These are phyloP conservation scores for Thrips palmi DNA, from an alignment of 1,140 invertebrate species.

Conservation along the genomic window DNA sequence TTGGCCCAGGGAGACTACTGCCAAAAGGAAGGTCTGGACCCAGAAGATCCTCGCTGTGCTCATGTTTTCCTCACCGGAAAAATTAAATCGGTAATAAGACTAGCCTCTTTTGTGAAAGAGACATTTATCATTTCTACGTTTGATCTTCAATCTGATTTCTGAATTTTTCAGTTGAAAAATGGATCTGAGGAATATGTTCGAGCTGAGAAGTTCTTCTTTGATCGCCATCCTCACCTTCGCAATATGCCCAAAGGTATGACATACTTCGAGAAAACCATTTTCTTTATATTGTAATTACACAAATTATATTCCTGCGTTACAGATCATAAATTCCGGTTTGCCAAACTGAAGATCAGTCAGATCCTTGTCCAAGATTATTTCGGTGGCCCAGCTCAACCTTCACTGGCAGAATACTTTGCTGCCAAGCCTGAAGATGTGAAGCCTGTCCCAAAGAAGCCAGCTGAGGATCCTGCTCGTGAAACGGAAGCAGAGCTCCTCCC, in stretches of 20 bases:
- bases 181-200: slow-evolving; percentile 34
- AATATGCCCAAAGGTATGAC: slow-evolving; percentile 36
- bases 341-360: slow-evolving; percentile 46
- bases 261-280: slow-evolving; percentile 8
- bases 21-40: slow-evolving; percentile 37
- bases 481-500: too few species aligned
- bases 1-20: slow-evolving; percentile 50
- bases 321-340: slow-evolving; percentile 59
- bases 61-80: slow-evolving; percentile 49
- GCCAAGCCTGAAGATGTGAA: too few species aligned
- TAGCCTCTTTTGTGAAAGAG: slow-evolving; percentile 1
- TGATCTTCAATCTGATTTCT: not conserved
- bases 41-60: slow-evolving; percentile 64
- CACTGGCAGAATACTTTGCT: slow-evolving; percentile 36
- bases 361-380: slow-evolving; percentile 57
- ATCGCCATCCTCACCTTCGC: slow-evolving; percentile 46
- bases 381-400: slow-evolving; percentile 49
- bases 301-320: slow-evolving; percentile 19
- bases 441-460: too few species aligned
- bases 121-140: slow-evolving; percentile 4
- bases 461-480: too few species aligned
- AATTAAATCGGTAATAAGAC: slow-evolving; percentile 36
- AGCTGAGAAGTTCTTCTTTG: slow-evolving; percentile 40
- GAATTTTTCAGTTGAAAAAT: slow-evolving; percentile 30
- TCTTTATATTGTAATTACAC: slow-evolving; percentile 10